Percentiles rank a stretch among this genome's conserved stretches.
Conservation (phyloP, 1,140 invertebrate genomes). For the Aphis craccivora region DNA sequence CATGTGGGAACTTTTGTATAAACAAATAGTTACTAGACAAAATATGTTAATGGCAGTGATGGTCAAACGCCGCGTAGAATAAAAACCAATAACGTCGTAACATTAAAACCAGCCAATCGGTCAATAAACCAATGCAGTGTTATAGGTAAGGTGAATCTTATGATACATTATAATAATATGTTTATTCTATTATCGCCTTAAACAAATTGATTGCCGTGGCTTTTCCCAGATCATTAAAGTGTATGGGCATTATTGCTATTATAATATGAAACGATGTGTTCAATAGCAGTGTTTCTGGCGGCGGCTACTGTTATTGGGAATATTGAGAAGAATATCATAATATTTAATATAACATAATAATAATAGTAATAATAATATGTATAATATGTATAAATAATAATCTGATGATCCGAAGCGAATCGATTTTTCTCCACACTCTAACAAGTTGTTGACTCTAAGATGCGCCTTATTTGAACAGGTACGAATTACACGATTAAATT, state of each 20-base stretch:
- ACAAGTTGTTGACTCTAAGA: conserved; percentile 30
- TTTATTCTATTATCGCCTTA: conserved; percentile 3
- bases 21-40: background rate
- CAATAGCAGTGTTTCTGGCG: background rate
- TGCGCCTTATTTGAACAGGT: background rate
- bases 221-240: conserved; percentile 55
- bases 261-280: background rate
- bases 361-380: background rate
- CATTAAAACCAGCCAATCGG: conserved; percentile 23
- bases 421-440: conserved; percentile 38
- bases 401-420: conserved; percentile 55
- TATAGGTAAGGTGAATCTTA: background rate
- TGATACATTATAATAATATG: background rate
- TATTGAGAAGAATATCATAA: conserved; percentile 15
- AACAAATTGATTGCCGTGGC: conserved; percentile 56
- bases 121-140: conserved; percentile 28
- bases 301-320: conserved; percentile 11
- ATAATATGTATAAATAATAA: conserved; percentile 40
- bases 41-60: background rate
- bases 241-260: conserved; percentile 27
- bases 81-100: background rate
- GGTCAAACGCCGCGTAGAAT: background rate
- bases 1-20: background rate
- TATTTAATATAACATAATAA: background rate
- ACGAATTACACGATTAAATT: conserved; percentile 27